A percentile compares a stretch with the other conserved stretches of the same genome.
phyloP scores from a whole-genome alignment of 2,797 vertebrate genomes.

The Telmatherina bonti region DNA sequence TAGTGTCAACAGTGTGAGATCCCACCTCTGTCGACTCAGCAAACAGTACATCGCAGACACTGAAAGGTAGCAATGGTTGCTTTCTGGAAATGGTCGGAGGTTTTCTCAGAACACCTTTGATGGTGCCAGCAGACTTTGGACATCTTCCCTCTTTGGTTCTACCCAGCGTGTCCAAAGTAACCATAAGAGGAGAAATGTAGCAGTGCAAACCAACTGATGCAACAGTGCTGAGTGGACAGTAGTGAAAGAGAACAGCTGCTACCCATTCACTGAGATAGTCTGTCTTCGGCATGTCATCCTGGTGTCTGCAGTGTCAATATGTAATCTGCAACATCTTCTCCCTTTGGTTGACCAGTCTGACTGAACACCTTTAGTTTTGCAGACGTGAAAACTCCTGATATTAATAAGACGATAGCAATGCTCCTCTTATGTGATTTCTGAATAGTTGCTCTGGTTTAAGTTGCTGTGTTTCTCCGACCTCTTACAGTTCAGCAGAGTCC shows the following conservation, averaged over 20 bases:
- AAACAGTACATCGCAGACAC: constrained; percentile 74
- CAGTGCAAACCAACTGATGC: constrained; percentile 36
- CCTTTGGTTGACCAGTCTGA: constrained; percentile 36
- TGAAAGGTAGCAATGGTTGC: constrained; percentile 62
- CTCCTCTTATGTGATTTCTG: constrained; percentile 15
- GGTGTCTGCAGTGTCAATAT: constrained; percentile 46
- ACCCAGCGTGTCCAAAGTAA: constrained; percentile 52
- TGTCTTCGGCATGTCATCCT: constrained; percentile 28
- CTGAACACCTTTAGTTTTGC: constrained; percentile 17
- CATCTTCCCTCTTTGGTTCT: constrained; percentile 31
- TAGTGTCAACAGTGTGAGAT: constrained; percentile 79
- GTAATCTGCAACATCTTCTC: constrained; percentile 46
- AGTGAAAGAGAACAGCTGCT: constrained; percentile 56
- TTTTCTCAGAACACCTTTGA: constrained; percentile 73
- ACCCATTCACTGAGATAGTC: constrained; percentile 40
- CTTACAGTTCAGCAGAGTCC: constrained; percentile 10
- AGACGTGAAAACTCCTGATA: constrained; percentile 35
- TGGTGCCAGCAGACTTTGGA: constrained; percentile 58
- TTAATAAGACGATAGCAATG: background rate
- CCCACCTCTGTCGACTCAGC: constrained; percentile 77
- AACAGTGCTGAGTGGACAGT: constrained; percentile 29
- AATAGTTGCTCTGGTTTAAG: constrained; percentile 27
- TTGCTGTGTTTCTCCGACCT: constrained; percentile 13
- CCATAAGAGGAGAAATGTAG: constrained; percentile 33
- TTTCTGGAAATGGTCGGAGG: constrained; percentile 70